Evolutionary conservation across 2,797 vertebrate genomes (phyloP).

Genomic region (Hafferia zeledoni): DNA sequence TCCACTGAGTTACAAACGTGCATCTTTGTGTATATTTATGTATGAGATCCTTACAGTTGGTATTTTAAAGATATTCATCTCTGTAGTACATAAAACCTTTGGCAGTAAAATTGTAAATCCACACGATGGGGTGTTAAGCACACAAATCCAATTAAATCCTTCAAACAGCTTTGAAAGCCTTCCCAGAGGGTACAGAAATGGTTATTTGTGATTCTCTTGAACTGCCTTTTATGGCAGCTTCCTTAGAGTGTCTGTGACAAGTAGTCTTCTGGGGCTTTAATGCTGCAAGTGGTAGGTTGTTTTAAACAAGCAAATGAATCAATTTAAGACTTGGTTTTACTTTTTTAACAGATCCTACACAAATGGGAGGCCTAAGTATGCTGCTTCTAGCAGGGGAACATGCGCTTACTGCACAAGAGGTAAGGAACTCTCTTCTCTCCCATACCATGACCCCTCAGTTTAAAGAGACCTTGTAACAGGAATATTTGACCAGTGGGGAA

Average conservation of each 20-base stretch:
- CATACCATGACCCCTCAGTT: accelerated
- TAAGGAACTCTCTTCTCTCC: slow-evolving; percentile 62
- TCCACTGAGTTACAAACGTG: background rate
- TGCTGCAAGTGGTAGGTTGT: background rate
- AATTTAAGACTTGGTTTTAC: slow-evolving; percentile 36
- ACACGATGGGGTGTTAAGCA: slow-evolving; percentile 52
- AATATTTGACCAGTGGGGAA: background rate
- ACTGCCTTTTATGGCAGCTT: slow-evolving; percentile 46
- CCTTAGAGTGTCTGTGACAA: slow-evolving; percentile 53
- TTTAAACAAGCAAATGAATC: slow-evolving; percentile 53
- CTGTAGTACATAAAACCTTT: slow-evolving; percentile 46
- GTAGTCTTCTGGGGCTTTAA: slow-evolving; percentile 39
- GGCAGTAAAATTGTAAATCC: slow-evolving; percentile 60
- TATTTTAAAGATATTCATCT: slow-evolving; percentile 49
- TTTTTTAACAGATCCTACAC: slow-evolving; percentile 88
- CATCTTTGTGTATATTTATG: slow-evolving; percentile 8
- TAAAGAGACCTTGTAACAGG: background rate
- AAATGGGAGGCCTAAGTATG: slow-evolving; percentile 99
- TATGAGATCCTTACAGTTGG: slow-evolving; percentile 14
- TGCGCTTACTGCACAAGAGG: slow-evolving; percentile 93
- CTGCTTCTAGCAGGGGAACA: slow-evolving; percentile 96
- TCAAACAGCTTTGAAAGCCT: slow-evolving; percentile 50
- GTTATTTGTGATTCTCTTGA: slow-evolving; percentile 54
- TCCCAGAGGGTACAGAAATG: slow-evolving; percentile 65
- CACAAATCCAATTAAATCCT: slow-evolving; percentile 57